Conservation (phyloP, 2,888 invertebrate genomes). For the Lasius fuliginosus region DNA sequence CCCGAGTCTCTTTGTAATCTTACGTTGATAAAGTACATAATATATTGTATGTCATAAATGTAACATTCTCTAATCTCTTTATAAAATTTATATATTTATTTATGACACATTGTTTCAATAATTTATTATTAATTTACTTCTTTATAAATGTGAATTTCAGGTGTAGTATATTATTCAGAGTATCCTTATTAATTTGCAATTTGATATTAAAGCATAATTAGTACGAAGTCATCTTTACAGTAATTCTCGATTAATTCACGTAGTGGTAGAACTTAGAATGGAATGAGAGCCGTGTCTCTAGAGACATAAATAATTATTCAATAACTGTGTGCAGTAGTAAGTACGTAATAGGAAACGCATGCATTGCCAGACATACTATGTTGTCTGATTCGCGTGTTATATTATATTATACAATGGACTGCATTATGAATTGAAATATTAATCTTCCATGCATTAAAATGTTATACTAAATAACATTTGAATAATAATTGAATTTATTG, state of each 20-base stretch:
- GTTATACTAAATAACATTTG: not conserved
- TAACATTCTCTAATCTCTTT: not conserved
- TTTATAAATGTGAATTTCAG: not conserved
- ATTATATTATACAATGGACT: not conserved
- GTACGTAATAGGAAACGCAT: constrained; percentile 39
- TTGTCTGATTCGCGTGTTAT: constrained; percentile 13
- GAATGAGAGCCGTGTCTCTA: constrained; percentile 44
- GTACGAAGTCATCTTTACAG: not conserved
- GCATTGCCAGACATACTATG: not conserved
- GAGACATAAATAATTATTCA: constrained; percentile 70
- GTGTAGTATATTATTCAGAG: not conserved
- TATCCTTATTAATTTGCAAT: not conserved
- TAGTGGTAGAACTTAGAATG: constrained; percentile 58
- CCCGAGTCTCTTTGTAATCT: constrained; percentile 9
- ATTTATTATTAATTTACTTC: not conserved
- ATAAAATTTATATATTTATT: constrained; percentile 7
- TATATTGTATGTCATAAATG: not conserved
- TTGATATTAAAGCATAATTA: constrained; percentile 4
- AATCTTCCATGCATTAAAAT: constrained; percentile 26
- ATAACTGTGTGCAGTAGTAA: constrained; percentile 40
- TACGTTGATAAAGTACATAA: constrained; percentile 5
- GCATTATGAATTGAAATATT: constrained; percentile 19
- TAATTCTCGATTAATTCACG: constrained; percentile 70
- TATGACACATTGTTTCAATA: not conserved
- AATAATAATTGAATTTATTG: not conserved